Base-by-base conservation (phyloP, 1,140 invertebrate genomes). In the Aphelinus atriplicis region DNA sequence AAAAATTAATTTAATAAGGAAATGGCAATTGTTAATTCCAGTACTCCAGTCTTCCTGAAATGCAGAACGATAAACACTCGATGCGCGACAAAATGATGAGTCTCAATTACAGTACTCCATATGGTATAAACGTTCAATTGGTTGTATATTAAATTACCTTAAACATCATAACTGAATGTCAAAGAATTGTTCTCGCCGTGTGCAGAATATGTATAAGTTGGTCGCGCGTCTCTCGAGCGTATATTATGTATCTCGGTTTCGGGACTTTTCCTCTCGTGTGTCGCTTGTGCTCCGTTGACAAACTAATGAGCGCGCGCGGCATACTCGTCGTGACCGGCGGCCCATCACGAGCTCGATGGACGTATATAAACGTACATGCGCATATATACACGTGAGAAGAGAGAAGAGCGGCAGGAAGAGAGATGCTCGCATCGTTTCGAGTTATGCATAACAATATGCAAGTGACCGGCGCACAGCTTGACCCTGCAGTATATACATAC, bases 401-500 rank as follows among this genome's bases (percentile, higher is more conserved):
- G 48, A 26, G 6, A 5, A 65, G 51, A 65, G 51, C 9, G 4
- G 9, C 48, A 50, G 47, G 6, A 51, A 3, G 3, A 43, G 50
- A 50, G 45, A 48, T 9, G 7, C 50, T 51, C 46, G n/a, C 63
- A 51, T 53, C 63, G 47, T 43, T 7, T 53, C 48, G 4, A 64
- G 53, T 71, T 64, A 64, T 64, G 61, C 70, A 71, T 71, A 71
- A 71, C 50, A 64, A 71, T 71, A 56, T 64, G 51, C 58, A 43
- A 3, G 26, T 4, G 26, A 26, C 26, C 26, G 26, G 26, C 26
- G 26, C 26, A 26, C 26, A 26, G 3, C 50, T 63, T 63, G 60
- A 64, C 51, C 51, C 51, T 56, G 26, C 9, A 45, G 61, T 26
- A 26, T 26, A 26, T 26, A 26, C 26, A 26, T 26, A 26, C 26